A percentile compares a stretch with the other conserved stretches of the same genome.
These are phyloP conservation scores for Drosophila kuntzei DNA, from an alignment of 2,888 invertebrate genomes.

Conservation along the genomic window DNA sequence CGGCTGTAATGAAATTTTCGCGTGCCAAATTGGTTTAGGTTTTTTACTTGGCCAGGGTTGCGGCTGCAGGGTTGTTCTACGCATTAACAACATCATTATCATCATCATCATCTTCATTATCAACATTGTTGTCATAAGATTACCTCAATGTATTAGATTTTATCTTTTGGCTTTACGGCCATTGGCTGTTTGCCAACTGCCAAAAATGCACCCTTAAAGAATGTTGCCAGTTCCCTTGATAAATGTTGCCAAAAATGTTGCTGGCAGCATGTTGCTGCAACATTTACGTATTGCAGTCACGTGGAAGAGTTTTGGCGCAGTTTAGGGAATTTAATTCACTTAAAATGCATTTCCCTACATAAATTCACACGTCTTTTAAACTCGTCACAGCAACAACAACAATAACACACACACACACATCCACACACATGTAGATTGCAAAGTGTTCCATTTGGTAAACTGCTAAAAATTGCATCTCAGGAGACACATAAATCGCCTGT, in stretches of 20 bases:
- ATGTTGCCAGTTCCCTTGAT: not conserved
- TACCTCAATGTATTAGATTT: slow-evolving; percentile 28
- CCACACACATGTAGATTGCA: slow-evolving; percentile 4
- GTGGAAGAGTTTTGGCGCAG: slow-evolving; percentile 12
- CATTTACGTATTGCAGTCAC: slow-evolving; percentile 23
- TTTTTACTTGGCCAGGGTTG: slow-evolving; percentile 53
- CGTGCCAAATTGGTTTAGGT: slow-evolving; percentile 75
- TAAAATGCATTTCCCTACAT: slow-evolving; percentile 61
- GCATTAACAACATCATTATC: slow-evolving; percentile 37
- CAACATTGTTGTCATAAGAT: slow-evolving; percentile 16
- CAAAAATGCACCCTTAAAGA: slow-evolving; percentile 35
- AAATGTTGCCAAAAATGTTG: slow-evolving; percentile 17
- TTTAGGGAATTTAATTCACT: slow-evolving; percentile 68
- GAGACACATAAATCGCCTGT: slow-evolving; percentile 69
- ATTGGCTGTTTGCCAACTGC: slow-evolving; percentile 53
- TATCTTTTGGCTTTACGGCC: slow-evolving; percentile 42
- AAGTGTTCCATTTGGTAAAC: slow-evolving; percentile 38
- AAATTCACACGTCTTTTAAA: slow-evolving; percentile 57
- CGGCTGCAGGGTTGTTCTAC: slow-evolving; percentile 67
- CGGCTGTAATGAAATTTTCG: slow-evolving; percentile 77
- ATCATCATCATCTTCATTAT: slow-evolving; percentile 32
- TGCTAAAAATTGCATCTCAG: slow-evolving; percentile 50
- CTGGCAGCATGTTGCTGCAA: slow-evolving; percentile 57
- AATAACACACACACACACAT: slow-evolving; percentile 11
- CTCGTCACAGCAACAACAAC: slow-evolving; percentile 14